Evolutionary conservation across 2,888 invertebrate genomes (phyloP), one percentile per base, ranked within the genome.

Genomic region (Pardosa pseudoannulata): DNA sequence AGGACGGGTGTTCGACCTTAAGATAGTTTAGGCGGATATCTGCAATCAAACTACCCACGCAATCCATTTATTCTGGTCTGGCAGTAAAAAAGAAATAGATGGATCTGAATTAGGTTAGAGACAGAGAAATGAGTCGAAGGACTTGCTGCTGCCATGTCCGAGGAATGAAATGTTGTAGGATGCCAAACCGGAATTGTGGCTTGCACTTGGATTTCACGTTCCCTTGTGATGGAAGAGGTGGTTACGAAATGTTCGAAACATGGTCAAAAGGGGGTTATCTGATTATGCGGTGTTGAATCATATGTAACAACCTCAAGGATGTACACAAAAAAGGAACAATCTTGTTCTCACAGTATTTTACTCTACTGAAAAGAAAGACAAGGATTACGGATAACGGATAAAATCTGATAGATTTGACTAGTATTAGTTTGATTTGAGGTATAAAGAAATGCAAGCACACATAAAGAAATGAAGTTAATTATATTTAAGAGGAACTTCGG

Each of bases 91-190:
- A 36, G 32, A 39, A 39, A 70, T 27, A 32, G 28, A 39, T n/a
- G 41, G 16, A 13, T 29, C 31, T 16, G 73, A 79, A 80, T 72
- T 80, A 80, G 80, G 80, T 80, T 80, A 80, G 32, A 13, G 39
- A 19, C 7, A 36, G 29, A 56, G 78, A 80, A 67, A 80, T 32
- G 28, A 27, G 64, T 67, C 50, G 73, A 73, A 73, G 71, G 79
- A 68, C 71, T 71, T 64, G 29, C n/a, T 62, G 23, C 23, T 2
- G 19, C 65, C 32, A 67, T 39, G 39, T 39, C 36, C 32, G 39
- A 23, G 70, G n/a, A 39, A 39, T 36, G 36, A 32, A 39, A 29
- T 31, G 31, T 13, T 64, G 70, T 50, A 50, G 50, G 41, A 67
- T 73, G 65, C 65, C 31, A 80, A 80, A 80, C 80, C 80, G 73